These are phyloP conservation scores for Darevskia nairensis DNA, from an alignment of 2,797 vertebrate species.

Conservation along the genomic window DNA sequence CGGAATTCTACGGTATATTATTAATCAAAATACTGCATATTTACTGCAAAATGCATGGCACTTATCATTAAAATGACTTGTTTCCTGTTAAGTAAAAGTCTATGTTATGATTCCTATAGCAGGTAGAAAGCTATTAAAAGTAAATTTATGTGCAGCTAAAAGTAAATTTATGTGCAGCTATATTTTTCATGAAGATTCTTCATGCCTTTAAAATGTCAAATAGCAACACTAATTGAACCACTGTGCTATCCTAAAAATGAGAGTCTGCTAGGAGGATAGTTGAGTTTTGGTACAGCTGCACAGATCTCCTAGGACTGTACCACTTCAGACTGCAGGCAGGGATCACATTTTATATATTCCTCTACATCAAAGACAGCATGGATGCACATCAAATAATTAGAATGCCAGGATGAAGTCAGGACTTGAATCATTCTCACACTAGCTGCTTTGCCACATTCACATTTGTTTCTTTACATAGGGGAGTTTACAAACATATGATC, in stretches of 20 bases:
- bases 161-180: background rate
- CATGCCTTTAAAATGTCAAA: background rate
- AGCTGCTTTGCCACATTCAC: background rate
- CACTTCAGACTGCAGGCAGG: background rate
- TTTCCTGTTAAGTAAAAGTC: background rate
- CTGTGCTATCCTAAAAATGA: background rate
- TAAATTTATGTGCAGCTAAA: background rate
- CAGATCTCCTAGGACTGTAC: too few relatives aligned
- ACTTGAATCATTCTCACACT: background rate
- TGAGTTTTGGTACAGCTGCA: background rate
- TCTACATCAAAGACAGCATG: background rate
- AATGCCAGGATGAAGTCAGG: background rate
- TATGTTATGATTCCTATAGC: background rate
- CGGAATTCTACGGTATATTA: background rate
- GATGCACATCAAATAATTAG: background rate
- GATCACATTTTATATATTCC: background rate
- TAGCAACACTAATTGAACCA: background rate
- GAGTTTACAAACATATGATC: background rate
- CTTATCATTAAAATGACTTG: background rate
- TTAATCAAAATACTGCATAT: background rate
- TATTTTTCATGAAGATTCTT: background rate
- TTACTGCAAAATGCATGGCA: background rate
- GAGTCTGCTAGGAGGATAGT: background rate
- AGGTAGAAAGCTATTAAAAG: background rate
- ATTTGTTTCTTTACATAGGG: background rate